Evolutionary conservation across 2,888 invertebrate genomes (phyloP).

Genomic region (Lithophane ornitopus): DNA sequence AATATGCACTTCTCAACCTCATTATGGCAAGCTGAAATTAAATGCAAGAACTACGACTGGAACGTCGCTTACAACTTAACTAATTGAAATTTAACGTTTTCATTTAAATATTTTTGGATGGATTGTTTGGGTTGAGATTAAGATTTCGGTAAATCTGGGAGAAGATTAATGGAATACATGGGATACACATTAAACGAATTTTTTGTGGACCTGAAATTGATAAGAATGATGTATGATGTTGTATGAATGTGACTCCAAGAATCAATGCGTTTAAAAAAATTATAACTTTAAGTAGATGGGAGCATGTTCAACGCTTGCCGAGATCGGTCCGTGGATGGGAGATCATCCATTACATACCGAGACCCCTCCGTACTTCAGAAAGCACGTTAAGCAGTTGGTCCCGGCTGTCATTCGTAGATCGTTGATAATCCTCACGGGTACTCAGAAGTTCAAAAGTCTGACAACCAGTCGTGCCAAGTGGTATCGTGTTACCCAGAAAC

Average conservation of each 20-base stretch:
- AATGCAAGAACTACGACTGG: conserved; percentile 81
- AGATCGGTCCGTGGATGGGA: not conserved
- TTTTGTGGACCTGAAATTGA: not conserved
- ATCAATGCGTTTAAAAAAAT: not conserved
- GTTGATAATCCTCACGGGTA: not conserved
- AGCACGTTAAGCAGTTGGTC: not conserved
- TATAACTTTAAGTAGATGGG: not conserved
- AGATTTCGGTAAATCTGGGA: not conserved
- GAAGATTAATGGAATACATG: not conserved
- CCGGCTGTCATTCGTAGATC: not conserved
- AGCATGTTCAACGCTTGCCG: not conserved
- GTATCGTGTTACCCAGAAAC: not conserved
- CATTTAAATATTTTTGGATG: conserved; percentile 56
- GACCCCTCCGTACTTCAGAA: not conserved
- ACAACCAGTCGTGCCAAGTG: not conserved
- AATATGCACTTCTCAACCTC: conserved; percentile 89
- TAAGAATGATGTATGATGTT: not conserved
- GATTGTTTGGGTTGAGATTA: conserved; percentile 39
- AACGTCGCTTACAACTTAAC: conserved; percentile 71
- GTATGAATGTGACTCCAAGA: no score
- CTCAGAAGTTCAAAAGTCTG: not conserved
- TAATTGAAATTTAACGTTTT: conserved; percentile 68
- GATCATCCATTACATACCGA: not conserved
- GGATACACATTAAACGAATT: not conserved
- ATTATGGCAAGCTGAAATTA: conserved; percentile 87